A percentile compares a stretch with the other conserved stretches of the same genome.
phyloP scores from a whole-genome alignment of 2,113 vertebrate species.

The Phycodurus eques region DNA sequence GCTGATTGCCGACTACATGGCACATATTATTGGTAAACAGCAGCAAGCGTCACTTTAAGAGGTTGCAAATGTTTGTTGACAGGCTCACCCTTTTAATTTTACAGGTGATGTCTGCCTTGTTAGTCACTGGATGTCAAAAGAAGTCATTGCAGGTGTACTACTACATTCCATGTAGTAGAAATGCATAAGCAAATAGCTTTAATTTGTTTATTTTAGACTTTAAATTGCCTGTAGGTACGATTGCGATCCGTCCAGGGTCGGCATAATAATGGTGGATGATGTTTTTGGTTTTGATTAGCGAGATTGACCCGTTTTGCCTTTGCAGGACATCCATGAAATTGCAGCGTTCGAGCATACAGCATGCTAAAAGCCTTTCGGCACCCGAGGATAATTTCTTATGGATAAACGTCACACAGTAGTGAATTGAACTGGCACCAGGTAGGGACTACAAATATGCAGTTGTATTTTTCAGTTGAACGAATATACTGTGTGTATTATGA shows the following conservation, averaged over 20 bases:
- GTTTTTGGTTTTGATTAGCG: conserved; percentile 2
- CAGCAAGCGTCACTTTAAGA: not conserved
- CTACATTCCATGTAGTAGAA: no score
- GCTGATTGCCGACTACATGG: not conserved
- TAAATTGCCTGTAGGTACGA: not conserved
- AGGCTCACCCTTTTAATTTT: not conserved
- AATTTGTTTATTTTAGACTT: not conserved
- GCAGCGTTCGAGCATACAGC: not conserved
- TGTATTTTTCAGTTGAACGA: not conserved
- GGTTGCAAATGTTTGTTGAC: not conserved
- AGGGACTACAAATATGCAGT: conserved; percentile 1
- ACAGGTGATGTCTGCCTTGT: no score
- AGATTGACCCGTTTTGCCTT: conserved; percentile 9
- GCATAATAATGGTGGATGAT: not conserved
- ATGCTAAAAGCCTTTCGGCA: conserved; percentile 31
- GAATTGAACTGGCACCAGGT: conserved; percentile 26
- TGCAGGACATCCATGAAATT: not conserved
- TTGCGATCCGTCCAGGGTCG: not conserved
- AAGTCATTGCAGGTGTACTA: no score
- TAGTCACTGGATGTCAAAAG: no score
- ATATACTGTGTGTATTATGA: not conserved
- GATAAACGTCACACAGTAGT: conserved; percentile 32
- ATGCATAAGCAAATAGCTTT: no score
- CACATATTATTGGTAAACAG: not conserved
- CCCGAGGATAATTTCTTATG: conserved; percentile 26